Conservation (phyloP, 2,797 vertebrate genomes). For the Poliocrania exsul region DNA sequence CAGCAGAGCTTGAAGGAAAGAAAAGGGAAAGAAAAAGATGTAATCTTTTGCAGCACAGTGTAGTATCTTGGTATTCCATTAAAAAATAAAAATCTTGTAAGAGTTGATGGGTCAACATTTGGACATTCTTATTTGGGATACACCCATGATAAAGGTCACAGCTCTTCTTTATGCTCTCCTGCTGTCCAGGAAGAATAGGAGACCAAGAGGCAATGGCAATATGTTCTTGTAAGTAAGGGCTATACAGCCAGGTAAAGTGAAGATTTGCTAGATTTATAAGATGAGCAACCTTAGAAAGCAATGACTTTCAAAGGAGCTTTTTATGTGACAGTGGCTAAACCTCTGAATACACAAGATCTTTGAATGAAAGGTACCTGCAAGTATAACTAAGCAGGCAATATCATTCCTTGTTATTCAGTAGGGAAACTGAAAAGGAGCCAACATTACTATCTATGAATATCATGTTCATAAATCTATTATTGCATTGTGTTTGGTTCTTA, state of each 20-base stretch:
- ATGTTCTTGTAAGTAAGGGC: neutral
- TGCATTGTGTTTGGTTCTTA: neutral
- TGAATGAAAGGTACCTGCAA: neutral
- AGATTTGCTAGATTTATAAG: neutral
- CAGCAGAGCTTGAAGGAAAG: neutral
- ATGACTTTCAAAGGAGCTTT: neutral
- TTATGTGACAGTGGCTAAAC: neutral
- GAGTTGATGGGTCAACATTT: neutral
- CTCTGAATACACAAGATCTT: neutral
- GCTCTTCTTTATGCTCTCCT: neutral
- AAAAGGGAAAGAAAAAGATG: neutral
- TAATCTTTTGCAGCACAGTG: neutral
- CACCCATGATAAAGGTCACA: neutral
- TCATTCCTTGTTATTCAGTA: neutral
- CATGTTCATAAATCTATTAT: neutral
- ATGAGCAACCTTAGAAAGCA: neutral
- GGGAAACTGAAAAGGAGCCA: neutral
- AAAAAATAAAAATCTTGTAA: neutral
- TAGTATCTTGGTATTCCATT: neutral
- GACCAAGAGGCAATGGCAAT: no score
- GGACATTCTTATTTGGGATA: neutral
- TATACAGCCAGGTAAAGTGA: neutral
- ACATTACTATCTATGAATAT: neutral
- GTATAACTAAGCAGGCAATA: neutral
- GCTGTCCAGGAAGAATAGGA: neutral